A percentile compares a stretch with the other conserved stretches of the same genome.
These are phyloP conservation scores for Epistrophe grossulariae DNA, from an alignment of 2,888 invertebrate genomes.

Conservation along the genomic window DNA sequence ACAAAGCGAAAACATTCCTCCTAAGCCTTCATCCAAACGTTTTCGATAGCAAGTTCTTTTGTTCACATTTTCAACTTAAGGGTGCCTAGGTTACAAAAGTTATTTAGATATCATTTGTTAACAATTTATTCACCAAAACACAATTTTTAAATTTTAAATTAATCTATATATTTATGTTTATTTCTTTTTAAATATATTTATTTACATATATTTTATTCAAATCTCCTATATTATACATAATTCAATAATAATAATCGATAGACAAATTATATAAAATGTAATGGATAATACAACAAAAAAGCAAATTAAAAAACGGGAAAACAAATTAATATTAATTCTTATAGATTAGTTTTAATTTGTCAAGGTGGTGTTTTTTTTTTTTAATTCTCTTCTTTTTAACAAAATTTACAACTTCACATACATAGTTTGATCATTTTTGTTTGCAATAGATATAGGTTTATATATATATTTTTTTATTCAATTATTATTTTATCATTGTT, in stretches of 20 bases:
- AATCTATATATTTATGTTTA: conserved; percentile 64
- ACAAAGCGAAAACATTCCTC: no score
- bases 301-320: conserved; percentile 61
- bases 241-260: conserved; percentile 61
- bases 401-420: conserved; percentile 61
- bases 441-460: conserved; percentile 29
- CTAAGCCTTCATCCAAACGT: no score
- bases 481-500: conserved; percentile 56
- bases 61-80: no score
- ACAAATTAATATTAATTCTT: conserved; percentile 68
- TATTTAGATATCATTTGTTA: not conserved
- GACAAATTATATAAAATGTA: conserved; percentile 71
- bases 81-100: not conserved
- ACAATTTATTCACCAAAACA: conserved; percentile 2
- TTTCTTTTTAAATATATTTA: conserved; percentile 74
- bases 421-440: conserved; percentile 42
- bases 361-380: conserved; percentile 62
- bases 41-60: no score
- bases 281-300: conserved; percentile 70
- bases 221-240: conserved; percentile 72
- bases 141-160: conserved; percentile 42
- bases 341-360: conserved; percentile 65
- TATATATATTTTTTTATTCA: conserved; percentile 45
- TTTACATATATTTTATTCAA: conserved; percentile 71
- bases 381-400: conserved; percentile 33